These are phyloP conservation scores for Cyprinodon brontotheroides DNA, from an alignment of 2,113 vertebrate species.

Conservation along the genomic window DNA sequence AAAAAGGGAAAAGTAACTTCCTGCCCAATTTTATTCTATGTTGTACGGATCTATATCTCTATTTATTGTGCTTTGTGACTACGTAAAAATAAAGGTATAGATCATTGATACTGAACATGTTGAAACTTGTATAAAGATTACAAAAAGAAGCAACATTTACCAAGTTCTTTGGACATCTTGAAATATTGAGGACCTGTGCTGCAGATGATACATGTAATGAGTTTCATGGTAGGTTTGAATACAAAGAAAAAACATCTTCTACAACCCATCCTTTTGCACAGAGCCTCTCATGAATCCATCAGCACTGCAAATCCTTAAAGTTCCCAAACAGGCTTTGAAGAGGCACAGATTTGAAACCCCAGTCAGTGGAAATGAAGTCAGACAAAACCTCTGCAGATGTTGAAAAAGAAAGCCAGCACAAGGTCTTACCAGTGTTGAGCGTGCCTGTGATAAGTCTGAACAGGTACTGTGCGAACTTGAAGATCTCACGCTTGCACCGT, in stretches of 20 bases:
- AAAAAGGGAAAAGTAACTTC: not conserved
- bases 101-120: not conserved
- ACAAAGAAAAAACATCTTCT: not conserved
- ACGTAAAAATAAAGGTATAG: too few species aligned
- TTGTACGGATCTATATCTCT: not conserved
- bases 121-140: not conserved
- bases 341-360: not conserved
- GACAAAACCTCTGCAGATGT: not conserved
- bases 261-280: not conserved
- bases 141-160: not conserved
- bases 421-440: constrained; percentile 89
- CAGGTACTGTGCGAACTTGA: constrained; percentile 97
- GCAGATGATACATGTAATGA: not conserved
- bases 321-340: not conserved
- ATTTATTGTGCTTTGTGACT: not conserved
- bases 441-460: constrained; percentile 94
- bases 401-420: constrained; percentile 3
- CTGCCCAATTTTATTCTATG: not conserved
- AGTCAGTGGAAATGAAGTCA: not conserved
- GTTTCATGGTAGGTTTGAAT: not conserved
- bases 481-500: constrained; percentile 93
- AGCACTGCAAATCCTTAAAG: constrained; percentile 25
- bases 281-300: not conserved
- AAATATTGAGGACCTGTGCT: not conserved
- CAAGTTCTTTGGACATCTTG: not conserved